Evolutionary conservation across 2,888 invertebrate species (phyloP), one percentile per base, ranked within the genome.

Genomic region (Melinaea menophilus): DNA sequence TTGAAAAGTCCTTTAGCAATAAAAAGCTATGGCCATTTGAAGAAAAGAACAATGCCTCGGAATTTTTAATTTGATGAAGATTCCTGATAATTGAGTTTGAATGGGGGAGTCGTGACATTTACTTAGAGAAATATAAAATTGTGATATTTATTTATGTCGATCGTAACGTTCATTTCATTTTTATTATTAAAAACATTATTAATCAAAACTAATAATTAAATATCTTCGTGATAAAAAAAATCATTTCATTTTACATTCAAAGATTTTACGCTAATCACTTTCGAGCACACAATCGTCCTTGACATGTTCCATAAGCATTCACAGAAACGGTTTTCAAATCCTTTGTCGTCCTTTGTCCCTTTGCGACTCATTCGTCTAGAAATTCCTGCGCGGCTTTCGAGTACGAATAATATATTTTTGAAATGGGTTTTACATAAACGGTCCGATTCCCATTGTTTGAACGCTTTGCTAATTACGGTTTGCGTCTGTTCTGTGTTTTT

Each of bases 331-430:
- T 74, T 74, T 73, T 64, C 48, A 34, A 62, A 57, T 61, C 70
- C 70, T 76, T 75, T 77, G 73, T 69, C 75, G 72, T 56, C 62
- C 68, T 77, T 77, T 75, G 73, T 76, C 73, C 76, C 70, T 75
- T 74, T 72, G 70, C 69, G 66, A 69, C 63, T 62, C 73, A 63
- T 63, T 74, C 72, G 69, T 68, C 70, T 67, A 73, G 69, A 75
- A 75, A 74, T 71, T 72, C 71, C 71, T 71, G 69, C 71, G 12
- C 57, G 13, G 63, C 54, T 55, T 57, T 51, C n/a, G 51, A 51
- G 31, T 31, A 60, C 58, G 60, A 62, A 67, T 67, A 45, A 64
- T 58, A 59, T 63, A 63, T 63, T 63, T 66, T 41, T 51, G 58
- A 61, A 63, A 61, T 58, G 56, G 51, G 34, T 58, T 61, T 58